These are phyloP conservation scores for Anthopleura sola DNA, from an alignment of 64 coral and sea anemone species.

Conservation along the genomic window DNA sequence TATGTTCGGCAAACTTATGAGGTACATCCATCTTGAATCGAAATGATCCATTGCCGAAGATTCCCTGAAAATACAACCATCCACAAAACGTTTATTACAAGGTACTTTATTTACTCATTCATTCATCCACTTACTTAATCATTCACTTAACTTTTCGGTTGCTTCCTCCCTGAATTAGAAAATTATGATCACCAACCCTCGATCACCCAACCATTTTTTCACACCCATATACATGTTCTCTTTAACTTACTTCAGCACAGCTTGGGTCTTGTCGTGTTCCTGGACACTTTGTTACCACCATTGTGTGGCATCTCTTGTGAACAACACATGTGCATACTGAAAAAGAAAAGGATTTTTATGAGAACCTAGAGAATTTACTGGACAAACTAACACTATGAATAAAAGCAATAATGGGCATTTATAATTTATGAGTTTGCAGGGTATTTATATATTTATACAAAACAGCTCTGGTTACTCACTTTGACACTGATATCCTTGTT, in stretches of 20 bases:
- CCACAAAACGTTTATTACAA: no score
- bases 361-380: background rate
- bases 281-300: slow-evolving; percentile 76
- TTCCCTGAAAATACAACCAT: background rate
- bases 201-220: no score
- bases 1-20: slow-evolving; percentile 77
- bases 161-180: no score
- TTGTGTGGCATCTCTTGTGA: slow-evolving; percentile 93
- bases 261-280: slow-evolving; percentile 68
- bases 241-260: slow-evolving; percentile 1
- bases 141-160: no score
- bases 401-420: no score
- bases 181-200: no score
- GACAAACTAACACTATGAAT: no score
- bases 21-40: slow-evolving; percentile 80
- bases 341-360: background rate
- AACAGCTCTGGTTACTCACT: slow-evolving; percentile 20
- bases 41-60: slow-evolving; percentile 26
- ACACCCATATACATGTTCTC: no score
- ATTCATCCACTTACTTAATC: no score
- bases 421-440: no score
- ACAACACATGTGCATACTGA: slow-evolving; percentile 92
- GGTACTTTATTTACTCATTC: no score
- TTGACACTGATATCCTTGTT: slow-evolving; percentile 99
- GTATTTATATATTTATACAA: no score